phyloP scores from a whole-genome alignment of 2,113 vertebrate species.

The Eira barbara region DNA sequence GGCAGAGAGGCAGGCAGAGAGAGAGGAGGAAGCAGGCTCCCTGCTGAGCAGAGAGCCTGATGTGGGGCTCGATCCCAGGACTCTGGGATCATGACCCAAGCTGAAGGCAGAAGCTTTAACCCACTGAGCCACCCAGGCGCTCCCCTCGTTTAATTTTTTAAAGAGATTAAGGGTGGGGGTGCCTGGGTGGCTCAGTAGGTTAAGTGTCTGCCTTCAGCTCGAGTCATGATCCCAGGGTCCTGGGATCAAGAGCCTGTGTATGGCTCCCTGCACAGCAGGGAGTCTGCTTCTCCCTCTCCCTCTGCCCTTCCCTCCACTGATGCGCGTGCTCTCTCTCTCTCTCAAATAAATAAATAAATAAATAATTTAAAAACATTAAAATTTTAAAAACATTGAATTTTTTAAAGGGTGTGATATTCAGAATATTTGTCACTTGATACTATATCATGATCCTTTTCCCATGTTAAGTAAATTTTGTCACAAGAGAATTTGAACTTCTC shows the following conservation, averaged over 20 bases:
- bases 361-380: neutral
- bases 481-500: conserved; percentile 7
- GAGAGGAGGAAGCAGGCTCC: too few species aligned
- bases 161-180: neutral
- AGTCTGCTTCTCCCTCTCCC: neutral
- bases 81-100: too few species aligned
- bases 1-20: too few species aligned
- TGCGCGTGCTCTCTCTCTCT: neutral
- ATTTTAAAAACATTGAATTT: neutral
- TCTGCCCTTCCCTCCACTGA: neutral
- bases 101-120: too few species aligned
- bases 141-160: neutral
- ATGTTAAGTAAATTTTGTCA: neutral
- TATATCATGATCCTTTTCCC: neutral
- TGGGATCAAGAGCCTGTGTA: neutral
- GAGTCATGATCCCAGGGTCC: neutral
- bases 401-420: neutral
- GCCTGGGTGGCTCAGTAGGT: neutral
- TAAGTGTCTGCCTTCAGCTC: neutral
- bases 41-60: too few species aligned
- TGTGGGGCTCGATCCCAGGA: too few species aligned
- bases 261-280: neutral
- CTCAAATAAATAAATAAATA: neutral
- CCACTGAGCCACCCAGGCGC: too few species aligned
- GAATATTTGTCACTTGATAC: neutral